A percentile compares a stretch with the other conserved stretches of the same genome.
Conservation (phyloP, 2,113 vertebrate species). For the Aleadryas rufinucha region DNA sequence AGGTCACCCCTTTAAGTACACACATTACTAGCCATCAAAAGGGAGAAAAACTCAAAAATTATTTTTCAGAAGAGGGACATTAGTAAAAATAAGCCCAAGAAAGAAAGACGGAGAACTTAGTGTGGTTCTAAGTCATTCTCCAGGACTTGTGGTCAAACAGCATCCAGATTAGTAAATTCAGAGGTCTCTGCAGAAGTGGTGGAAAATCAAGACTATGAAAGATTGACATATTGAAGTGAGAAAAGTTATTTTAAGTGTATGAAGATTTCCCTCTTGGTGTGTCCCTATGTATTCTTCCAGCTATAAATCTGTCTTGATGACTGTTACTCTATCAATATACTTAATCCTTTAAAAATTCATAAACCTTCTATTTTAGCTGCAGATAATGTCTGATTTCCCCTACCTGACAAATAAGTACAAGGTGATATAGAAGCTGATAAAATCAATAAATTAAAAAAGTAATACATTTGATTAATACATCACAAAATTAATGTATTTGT, state of each 20-base stretch:
- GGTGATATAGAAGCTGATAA: not conserved
- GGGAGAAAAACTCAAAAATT: not conserved
- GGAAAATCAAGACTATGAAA: rapidly evolving
- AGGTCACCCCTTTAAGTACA: not conserved
- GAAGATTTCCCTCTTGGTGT: not conserved
- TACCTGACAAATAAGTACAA: not conserved
- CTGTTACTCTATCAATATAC: not conserved
- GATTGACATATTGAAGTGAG: rapidly evolving
- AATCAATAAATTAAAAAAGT: not conserved
- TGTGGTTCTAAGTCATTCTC: not conserved
- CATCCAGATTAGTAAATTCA: not conserved
- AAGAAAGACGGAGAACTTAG: not conserved
- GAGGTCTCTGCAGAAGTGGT: not conserved
- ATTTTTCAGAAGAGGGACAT: not conserved
- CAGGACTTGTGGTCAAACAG: not conserved
- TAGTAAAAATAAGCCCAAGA: not conserved
- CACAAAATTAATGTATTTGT: not conserved
- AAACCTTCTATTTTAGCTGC: not conserved
- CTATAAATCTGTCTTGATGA: not conserved
- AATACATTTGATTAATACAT: not conserved
- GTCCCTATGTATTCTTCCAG: not conserved
- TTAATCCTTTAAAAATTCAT: not conserved
- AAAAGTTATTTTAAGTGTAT: not conserved
- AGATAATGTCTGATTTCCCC: not conserved
- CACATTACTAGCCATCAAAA: not conserved